Percentiles rank a stretch among this genome's conserved stretches.
These are phyloP conservation scores for Drosophila grimshawi DNA, from an alignment of 1,140 invertebrate genomes.

Conservation along the genomic window DNA sequence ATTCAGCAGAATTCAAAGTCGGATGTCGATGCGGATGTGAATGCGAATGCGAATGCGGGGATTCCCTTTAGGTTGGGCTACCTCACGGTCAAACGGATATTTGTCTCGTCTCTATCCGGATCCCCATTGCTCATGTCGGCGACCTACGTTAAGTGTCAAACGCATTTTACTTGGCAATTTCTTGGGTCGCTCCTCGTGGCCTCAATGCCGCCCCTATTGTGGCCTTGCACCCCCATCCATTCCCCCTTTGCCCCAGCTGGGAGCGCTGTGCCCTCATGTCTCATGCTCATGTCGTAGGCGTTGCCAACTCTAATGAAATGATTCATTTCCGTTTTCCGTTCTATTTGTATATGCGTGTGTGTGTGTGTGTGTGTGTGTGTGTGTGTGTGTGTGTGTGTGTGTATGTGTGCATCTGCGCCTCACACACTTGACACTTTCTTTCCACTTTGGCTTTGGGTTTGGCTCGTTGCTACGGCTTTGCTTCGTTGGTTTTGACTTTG, in stretches of 20 bases:
- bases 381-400: constrained; percentile 17
- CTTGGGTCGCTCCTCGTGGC: constrained; percentile 67
- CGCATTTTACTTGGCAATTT: constrained; percentile 78
- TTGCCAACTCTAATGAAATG: constrained; percentile 82
- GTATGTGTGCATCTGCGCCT: constrained; percentile 27
- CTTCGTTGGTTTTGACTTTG: constrained; percentile 73
- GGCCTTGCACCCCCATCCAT: neutral
- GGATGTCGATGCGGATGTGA: neutral
- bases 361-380: constrained; percentile 10
- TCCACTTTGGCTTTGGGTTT: constrained; percentile 57
- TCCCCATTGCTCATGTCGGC: constrained; percentile 19
- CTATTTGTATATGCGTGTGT: constrained; percentile 33
- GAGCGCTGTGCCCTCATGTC: constrained; percentile 62
- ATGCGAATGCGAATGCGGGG: neutral
- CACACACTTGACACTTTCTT: constrained; percentile 76
- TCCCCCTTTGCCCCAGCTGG: neutral
- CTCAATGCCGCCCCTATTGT: neutral
- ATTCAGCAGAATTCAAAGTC: neutral
- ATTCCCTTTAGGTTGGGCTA: neutral
- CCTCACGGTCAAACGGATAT: constrained; percentile 33
- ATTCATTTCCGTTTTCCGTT: constrained; percentile 80
- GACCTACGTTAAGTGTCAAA: constrained; percentile 81
- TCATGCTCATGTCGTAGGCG: constrained; percentile 72
- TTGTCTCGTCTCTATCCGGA: constrained; percentile 22
- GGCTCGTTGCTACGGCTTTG: constrained; percentile 55